These are phyloP conservation scores for Brachycybe producta DNA, from an alignment of 2,888 invertebrate species.

Conservation along the genomic window DNA sequence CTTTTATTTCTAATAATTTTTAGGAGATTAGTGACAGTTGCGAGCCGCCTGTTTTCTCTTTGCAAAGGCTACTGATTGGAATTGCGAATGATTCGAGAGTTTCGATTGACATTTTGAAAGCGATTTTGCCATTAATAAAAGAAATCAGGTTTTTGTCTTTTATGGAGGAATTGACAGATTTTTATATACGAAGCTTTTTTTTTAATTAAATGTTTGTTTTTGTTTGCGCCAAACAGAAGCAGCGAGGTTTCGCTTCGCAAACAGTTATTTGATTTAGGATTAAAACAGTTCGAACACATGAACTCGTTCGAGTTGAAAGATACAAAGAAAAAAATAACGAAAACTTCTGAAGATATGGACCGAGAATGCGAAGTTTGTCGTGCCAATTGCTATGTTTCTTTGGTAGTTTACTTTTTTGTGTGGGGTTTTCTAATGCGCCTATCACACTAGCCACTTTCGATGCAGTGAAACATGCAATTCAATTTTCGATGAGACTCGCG, in stretches of 20 bases:
- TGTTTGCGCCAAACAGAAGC: no score
- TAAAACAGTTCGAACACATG: slow-evolving; percentile 49
- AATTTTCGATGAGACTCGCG: no score
- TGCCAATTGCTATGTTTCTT: slow-evolving; percentile 66
- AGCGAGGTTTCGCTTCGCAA: slow-evolving; percentile 52
- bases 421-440: background rate
- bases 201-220: no score
- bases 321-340: slow-evolving; percentile 34
- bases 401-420: slow-evolving; percentile 43
- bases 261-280: slow-evolving; percentile 46
- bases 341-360: slow-evolving; percentile 45
- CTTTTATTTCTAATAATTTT: slow-evolving; percentile 17
- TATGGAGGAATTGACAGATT: no score
- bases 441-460: no score
- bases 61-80: slow-evolving; percentile 64
- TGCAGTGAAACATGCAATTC: no score
- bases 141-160: slow-evolving; percentile 40
- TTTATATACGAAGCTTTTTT: no score
- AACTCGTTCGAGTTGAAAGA: slow-evolving; percentile 44
- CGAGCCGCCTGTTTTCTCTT: slow-evolving; percentile 80
- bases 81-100: slow-evolving; percentile 55
- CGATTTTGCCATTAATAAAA: slow-evolving; percentile 48
- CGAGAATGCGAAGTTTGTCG: slow-evolving; percentile 75
- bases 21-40: slow-evolving; percentile 68
- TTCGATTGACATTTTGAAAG: slow-evolving; percentile 48